phyloP scores from a whole-genome alignment of 1,140 invertebrate genomes.

The Calephelis virginiensis region DNA sequence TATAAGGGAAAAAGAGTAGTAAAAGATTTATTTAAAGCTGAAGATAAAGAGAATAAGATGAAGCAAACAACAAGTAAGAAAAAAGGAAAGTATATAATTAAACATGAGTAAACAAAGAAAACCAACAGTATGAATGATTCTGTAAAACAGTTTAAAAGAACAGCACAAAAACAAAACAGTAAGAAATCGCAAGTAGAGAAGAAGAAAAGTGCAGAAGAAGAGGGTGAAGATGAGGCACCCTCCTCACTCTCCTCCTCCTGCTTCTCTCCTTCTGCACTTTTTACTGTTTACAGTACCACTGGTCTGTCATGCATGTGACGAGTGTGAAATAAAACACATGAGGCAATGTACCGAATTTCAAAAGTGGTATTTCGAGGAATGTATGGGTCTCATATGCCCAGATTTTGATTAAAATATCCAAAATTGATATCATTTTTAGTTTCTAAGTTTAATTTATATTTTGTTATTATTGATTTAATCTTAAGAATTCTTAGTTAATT shows the following conservation, averaged over 20 bases:
- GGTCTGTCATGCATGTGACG: constrained; percentile 25
- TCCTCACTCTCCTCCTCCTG: too few relatives aligned
- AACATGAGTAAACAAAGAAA: too few relatives aligned
- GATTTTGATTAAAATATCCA: constrained; percentile 17
- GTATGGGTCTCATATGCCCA: constrained; percentile 20
- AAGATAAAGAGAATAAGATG: constrained; percentile 24
- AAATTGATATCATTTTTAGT: constrained; percentile 21
- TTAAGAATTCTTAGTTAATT: constrained; percentile 26
- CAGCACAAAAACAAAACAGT: constrained; percentile 20
- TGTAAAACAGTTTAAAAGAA: constrained; percentile 12
- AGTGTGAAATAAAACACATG: constrained; percentile 20
- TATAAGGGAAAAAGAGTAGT: constrained; percentile 31
- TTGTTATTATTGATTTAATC: constrained; percentile 24
- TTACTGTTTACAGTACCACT: too few relatives aligned
- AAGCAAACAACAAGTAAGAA: constrained; percentile 26
- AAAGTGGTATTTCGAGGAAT: constrained; percentile 26
- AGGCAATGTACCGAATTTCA: constrained; percentile 19
- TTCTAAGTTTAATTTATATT: constrained; percentile 23
- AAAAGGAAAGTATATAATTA: constrained; percentile 21
- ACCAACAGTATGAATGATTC: too few relatives aligned
- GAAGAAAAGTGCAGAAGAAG: constrained; percentile 19
- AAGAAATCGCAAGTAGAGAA: constrained; percentile 15
- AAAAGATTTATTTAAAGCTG: constrained; percentile 35
- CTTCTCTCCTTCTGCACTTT: too few relatives aligned
- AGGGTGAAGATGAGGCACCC: too few relatives aligned